A percentile compares a stretch with the other conserved stretches of the same genome.
phyloP scores from a whole-genome alignment of 2,113 vertebrate genomes.

The Paramormyrops kingsleyae region DNA sequence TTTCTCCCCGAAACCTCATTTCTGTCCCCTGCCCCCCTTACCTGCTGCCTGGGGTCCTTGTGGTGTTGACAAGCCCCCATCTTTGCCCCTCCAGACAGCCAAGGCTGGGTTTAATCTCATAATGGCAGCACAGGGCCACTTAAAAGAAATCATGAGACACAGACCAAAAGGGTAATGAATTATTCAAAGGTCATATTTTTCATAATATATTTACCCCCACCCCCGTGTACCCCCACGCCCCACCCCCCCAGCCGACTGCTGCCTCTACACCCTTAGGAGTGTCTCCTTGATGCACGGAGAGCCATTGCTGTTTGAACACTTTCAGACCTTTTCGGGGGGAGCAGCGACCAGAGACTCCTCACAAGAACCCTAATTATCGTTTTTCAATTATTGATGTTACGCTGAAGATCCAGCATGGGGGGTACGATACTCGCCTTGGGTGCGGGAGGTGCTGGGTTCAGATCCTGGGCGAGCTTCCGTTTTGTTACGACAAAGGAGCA shows the following conservation, averaged over 20 bases:
- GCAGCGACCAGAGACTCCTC: slow-evolving; percentile 5
- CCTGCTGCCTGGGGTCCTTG: background rate
- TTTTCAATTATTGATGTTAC: slow-evolving; percentile 42
- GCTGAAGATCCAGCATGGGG: slow-evolving; percentile 23
- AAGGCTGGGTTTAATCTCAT: slow-evolving; percentile 67
- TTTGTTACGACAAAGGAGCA: slow-evolving; percentile 11
- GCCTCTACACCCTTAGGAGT: slow-evolving; percentile 21
- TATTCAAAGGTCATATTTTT: slow-evolving; percentile 59
- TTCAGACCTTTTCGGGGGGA: slow-evolving; percentile 6
- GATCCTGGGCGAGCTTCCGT: background rate
- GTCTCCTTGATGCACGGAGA: slow-evolving; percentile 28
- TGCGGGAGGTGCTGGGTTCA: background rate
- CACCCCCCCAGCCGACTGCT: background rate
- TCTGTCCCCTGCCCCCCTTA: background rate
- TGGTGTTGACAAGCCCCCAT: slow-evolving; percentile 57
- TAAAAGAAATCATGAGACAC: slow-evolving; percentile 67
- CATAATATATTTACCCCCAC: slow-evolving; percentile 49
- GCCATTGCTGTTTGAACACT: slow-evolving; percentile 34
- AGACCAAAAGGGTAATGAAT: slow-evolving; percentile 66
- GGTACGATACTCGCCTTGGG: background rate
- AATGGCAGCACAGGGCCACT: slow-evolving; percentile 60
- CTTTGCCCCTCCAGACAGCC: slow-evolving; percentile 51
- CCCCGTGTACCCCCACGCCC: background rate
- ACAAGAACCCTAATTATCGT: slow-evolving; percentile 34
- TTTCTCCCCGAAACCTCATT: background rate